Percentiles rank a stretch among this genome's conserved stretches.
Evolutionary conservation across 2,797 vertebrate genomes (phyloP).

Genomic region (Taenioides sp.): DNA sequence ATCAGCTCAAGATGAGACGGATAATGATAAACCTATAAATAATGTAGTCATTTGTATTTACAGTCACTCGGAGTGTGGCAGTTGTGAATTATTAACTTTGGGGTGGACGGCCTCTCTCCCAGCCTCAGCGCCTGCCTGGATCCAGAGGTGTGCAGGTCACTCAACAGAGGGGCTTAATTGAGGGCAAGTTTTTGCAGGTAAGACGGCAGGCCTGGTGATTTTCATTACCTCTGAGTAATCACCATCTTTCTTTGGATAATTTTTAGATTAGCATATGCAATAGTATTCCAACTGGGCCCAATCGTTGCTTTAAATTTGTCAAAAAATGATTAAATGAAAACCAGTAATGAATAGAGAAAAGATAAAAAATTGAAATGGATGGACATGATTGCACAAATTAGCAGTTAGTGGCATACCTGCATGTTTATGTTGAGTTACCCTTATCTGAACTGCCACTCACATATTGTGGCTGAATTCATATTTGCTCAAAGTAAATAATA

Average conservation of each 20-base stretch:
- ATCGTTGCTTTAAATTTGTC: slow-evolving; percentile 20
- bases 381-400: slow-evolving; percentile 32
- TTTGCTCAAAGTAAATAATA: background rate
- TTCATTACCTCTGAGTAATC: slow-evolving; percentile 47
- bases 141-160: slow-evolving; percentile 42
- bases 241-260: slow-evolving; percentile 55
- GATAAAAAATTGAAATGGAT: background rate
- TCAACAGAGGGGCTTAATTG: slow-evolving; percentile 59
- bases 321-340: background rate
- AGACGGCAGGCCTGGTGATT: slow-evolving; percentile 39
- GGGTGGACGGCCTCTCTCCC: slow-evolving; percentile 22
- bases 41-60: slow-evolving; percentile 38
- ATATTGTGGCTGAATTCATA: background rate
- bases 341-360: background rate
- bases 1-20: background rate
- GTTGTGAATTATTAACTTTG: slow-evolving; percentile 40
- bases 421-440: background rate
- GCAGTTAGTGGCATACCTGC: background rate
- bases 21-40: slow-evolving; percentile 33
- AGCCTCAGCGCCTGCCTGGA: slow-evolving; percentile 31
- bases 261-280: slow-evolving; percentile 61
- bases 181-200: slow-evolving; percentile 46
- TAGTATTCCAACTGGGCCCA: slow-evolving; percentile 11
- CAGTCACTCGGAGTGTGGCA: slow-evolving; percentile 28
- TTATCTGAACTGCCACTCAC: background rate